Percentiles rank a stretch among this genome's conserved stretches.
These are phyloP conservation scores for Arenaria interpres DNA, from an alignment of 2,113 vertebrate species.

Conservation along the genomic window DNA sequence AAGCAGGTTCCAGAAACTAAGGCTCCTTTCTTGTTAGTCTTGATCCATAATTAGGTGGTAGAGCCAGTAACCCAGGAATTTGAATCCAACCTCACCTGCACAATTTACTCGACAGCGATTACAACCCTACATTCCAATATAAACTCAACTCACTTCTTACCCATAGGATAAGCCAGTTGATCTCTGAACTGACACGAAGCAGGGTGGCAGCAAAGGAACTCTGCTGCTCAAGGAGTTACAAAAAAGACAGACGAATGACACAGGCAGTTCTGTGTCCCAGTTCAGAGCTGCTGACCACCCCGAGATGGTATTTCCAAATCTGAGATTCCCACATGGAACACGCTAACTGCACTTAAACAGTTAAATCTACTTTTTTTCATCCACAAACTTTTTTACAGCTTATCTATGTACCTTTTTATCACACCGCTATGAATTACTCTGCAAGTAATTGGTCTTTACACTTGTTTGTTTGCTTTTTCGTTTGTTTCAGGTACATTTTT, in stretches of 20 bases:
- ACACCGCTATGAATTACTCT: not conserved
- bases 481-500: not conserved
- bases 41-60: not conserved
- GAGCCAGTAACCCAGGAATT: slow-evolving; percentile 3
- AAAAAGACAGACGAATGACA: not conserved
- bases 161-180: not conserved
- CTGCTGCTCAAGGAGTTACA: not conserved
- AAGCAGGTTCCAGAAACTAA: slow-evolving; percentile 1
- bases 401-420: not conserved
- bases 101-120: not conserved
- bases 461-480: not conserved
- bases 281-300: not conserved
- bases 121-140: not conserved
- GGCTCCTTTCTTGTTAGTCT: not conserved
- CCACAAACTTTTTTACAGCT: not conserved
- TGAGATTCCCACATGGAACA: not conserved
- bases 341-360: not conserved
- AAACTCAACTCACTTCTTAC: not conserved
- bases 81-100: not conserved
- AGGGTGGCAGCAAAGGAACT: not conserved
- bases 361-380: not conserved
- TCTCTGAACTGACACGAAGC: not conserved
- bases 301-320: not conserved
- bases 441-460: not conserved
- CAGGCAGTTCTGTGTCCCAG: not conserved